Percentiles rank a stretch among this genome's conserved stretches.
Conservation (phyloP, 2,113 vertebrate species). For the Etheostoma spectabile region DNA sequence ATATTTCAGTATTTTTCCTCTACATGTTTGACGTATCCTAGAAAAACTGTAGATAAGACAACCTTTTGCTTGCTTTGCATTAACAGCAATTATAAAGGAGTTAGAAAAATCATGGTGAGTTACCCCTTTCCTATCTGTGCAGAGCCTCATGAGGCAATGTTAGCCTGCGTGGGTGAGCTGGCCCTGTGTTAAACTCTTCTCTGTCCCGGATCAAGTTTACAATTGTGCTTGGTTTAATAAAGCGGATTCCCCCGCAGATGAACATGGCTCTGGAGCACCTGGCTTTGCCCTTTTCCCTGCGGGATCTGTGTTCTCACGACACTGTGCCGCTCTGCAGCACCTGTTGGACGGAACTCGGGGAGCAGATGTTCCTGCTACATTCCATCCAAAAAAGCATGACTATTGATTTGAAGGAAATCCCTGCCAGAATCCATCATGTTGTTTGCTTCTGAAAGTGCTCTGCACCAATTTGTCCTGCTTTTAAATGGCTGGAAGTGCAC, state of each 20-base stretch:
- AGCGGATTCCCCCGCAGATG: constrained; percentile 67
- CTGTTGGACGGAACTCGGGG: constrained; percentile 73
- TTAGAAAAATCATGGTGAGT: constrained; percentile 3
- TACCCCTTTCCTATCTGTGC: constrained; percentile 11
- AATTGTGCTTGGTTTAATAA: constrained; percentile 67
- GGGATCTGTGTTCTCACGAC: constrained; percentile 79
- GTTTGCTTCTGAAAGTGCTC: constrained; percentile 50
- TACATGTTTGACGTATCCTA: constrained; percentile 6
- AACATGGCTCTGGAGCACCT: constrained; percentile 72
- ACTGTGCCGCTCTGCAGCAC: constrained; percentile 70
- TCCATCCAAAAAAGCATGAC: constrained; percentile 69
- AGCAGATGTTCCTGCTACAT: constrained; percentile 79
- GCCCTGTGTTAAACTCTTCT: constrained; percentile 46
- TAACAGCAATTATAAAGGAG: constrained; percentile 20
- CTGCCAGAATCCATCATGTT: constrained; percentile 67
- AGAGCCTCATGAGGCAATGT: constrained; percentile 8
- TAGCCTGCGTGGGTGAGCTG: constrained; percentile 57
- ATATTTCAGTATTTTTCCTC: constrained; percentile 24
- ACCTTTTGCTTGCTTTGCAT: constrained; percentile 19
- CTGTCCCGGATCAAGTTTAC: constrained; percentile 65
- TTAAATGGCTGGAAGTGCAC: constrained; percentile 34
- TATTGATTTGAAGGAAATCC: constrained; percentile 79
- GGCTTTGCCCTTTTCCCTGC: constrained; percentile 63
- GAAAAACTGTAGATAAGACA: constrained; percentile 1
- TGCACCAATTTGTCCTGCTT: constrained; percentile 44